phyloP scores from a whole-genome alignment of 1,140 invertebrate genomes.

The Andricus grossulariae region DNA sequence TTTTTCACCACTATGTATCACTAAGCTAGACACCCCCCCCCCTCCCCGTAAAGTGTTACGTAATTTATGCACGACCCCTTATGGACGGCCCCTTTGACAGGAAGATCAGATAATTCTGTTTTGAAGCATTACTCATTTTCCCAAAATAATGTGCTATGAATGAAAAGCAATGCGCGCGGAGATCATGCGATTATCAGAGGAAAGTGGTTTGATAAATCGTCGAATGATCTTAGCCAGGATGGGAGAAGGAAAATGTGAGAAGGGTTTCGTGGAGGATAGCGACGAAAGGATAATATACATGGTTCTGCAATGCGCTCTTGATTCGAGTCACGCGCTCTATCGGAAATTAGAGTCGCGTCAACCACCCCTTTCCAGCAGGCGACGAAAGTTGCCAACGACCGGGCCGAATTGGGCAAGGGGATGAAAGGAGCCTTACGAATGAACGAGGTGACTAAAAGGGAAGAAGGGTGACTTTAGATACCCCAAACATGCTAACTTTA shows the following conservation, averaged over 20 bases:
- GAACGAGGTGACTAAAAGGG: conserved; percentile 29
- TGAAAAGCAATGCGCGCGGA: background rate
- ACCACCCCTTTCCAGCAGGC: conserved; percentile 30
- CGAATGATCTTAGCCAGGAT: conserved; percentile 41
- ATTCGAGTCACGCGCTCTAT: conserved; percentile 70
- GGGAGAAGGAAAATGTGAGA: conserved; percentile 34
- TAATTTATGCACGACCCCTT: too few relatives aligned
- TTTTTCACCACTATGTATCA: too few relatives aligned
- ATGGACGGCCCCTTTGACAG: background rate
- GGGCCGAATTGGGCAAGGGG: background rate
- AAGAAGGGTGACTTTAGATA: conserved; percentile 19
- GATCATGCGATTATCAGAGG: conserved; percentile 5
- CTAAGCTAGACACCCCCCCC: too few relatives aligned
- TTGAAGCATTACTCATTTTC: conserved; percentile 21
- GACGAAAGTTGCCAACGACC: conserved; percentile 23
- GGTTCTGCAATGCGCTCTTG: conserved; percentile 40
- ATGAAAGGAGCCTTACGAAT: conserved; percentile 34
- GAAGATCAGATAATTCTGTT: background rate
- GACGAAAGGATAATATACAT: conserved; percentile 37
- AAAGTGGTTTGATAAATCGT: conserved; percentile 52
- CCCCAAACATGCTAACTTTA: background rate
- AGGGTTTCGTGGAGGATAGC: conserved; percentile 34
- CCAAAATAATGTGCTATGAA: background rate
- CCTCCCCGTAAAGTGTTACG: too few relatives aligned
- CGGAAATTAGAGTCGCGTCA: conserved; percentile 70